These are phyloP conservation scores for Scatophagus argus DNA, from an alignment of 2,113 vertebrate species.

Conservation along the genomic window DNA sequence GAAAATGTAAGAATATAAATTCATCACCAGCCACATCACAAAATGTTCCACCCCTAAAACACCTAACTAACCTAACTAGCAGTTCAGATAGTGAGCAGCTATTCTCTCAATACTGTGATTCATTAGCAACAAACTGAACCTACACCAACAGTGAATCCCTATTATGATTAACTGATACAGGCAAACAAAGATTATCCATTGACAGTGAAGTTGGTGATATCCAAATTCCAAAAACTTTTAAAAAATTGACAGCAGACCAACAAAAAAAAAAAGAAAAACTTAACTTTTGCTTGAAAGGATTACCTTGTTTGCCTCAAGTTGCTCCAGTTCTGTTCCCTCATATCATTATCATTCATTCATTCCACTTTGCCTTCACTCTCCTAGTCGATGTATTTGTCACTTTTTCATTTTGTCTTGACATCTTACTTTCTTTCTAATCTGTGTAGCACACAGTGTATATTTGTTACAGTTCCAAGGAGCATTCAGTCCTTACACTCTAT, in stretches of 20 bases:
- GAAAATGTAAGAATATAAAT: not conserved
- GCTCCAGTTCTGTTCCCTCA: not conserved
- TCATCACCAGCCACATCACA: too few species aligned
- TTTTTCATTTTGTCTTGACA: conserved; percentile 11
- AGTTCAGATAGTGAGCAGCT: not conserved
- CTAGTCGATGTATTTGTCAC: not conserved
- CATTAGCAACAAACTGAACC: not conserved
- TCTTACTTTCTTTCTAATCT: not conserved
- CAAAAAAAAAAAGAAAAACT: not conserved
- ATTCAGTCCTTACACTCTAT: not conserved
- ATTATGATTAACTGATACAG: too few species aligned
- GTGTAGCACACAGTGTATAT: not conserved
- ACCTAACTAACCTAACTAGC: not conserved
- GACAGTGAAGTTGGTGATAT: too few species aligned
- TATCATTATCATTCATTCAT: not conserved
- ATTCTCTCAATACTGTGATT: not conserved
- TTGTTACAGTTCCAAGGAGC: not conserved
- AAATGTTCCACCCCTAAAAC: too few species aligned
- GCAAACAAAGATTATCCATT: not conserved
- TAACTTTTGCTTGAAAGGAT: not conserved
- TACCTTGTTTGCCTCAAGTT: not conserved
- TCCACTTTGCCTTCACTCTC: not conserved
- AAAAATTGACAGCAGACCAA: not conserved
- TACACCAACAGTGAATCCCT: too few species aligned
- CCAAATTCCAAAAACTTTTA: not conserved